phyloP scores from a whole-genome alignment of 1,140 invertebrate genomes.

The Ceratina japonica region DNA sequence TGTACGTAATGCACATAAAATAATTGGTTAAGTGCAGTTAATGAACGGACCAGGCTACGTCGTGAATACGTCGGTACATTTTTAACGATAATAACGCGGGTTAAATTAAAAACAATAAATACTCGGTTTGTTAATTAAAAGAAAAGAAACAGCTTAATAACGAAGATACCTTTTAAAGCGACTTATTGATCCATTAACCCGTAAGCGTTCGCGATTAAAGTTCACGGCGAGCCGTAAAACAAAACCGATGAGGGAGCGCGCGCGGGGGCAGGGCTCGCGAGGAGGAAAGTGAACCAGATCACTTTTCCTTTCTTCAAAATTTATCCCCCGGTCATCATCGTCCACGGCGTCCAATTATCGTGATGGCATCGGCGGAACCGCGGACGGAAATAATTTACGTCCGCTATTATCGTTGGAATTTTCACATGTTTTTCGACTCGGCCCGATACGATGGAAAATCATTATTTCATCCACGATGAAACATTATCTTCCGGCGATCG shows the following conservation, averaged over 20 bases:
- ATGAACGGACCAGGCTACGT: too few relatives aligned
- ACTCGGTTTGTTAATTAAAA: too few relatives aligned
- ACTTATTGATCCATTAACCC: slow-evolving; percentile 8
- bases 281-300: slow-evolving; percentile 29
- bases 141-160: too few relatives aligned
- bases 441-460: slow-evolving; percentile 53
- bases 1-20: too few relatives aligned
- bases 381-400: slow-evolving; percentile 54
- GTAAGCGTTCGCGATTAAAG: slow-evolving; percentile 11
- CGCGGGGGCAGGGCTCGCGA: too few relatives aligned
- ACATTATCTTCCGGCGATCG: slow-evolving; percentile 64
- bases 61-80: too few relatives aligned
- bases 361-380: slow-evolving; percentile 25
- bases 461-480: slow-evolving; percentile 65
- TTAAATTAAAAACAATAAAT: background rate
- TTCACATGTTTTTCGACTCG: slow-evolving; percentile 51
- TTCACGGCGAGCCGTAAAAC: background rate
- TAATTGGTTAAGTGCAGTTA: too few relatives aligned
- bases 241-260: background rate
- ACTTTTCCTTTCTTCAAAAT: slow-evolving; percentile 44
- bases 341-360: slow-evolving; percentile 45
- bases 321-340: slow-evolving; percentile 7
- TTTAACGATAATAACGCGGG: background rate
- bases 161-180: too few relatives aligned
- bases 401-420: slow-evolving; percentile 51